Base-by-base conservation (phyloP, 1,140 invertebrate genomes). In the Pygmarrhopalites habei region DNA sequence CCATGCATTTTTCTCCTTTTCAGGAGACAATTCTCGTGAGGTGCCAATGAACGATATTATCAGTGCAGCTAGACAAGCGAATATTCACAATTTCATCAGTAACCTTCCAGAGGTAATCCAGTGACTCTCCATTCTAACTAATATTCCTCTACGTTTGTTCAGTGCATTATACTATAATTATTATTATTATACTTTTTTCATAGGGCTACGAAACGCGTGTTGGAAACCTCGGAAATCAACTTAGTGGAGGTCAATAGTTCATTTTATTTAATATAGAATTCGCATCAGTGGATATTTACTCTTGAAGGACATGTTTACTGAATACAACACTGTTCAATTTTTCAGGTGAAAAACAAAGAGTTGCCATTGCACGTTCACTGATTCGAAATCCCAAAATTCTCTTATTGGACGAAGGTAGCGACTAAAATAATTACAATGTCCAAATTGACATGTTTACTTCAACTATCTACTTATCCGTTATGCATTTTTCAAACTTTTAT, bases 381-480 rank as follows among this genome's bases (percentile, higher is more conserved):
- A n/a, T 90, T 1, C 76, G 85, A 55, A 82, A 85, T 71, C 88
- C 89, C 0, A 82, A 82, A 65, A 87, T 91, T 64, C 76, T 92
- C 21, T 74, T 95, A 3, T 76, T 94, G 55, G 91, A 94, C 74
- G 91, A 94, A 74, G n/a, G n/a, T n/a, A n/a, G n/a, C n/a, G n/a
- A n/a, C n/a, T n/a, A n/a, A n/a, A n/a, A n/a, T n/a, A n/a, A n/a
- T n/a, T n/a, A n/a, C n/a, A n/a, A n/a, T n/a, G n/a, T n/a, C n/a
- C n/a, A n/a, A n/a, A n/a, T n/a, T n/a, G n/a, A n/a, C n/a, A n/a
- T n/a, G n/a, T n/a, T n/a, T n/a, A n/a, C n/a, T n/a, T n/a, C n/a
- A n/a, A n/a, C n/a, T n/a, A n/a, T n/a, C n/a, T n/a, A n/a, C n/a
- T n/a, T n/a, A n/a, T n/a, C n/a, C n/a, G n/a, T n/a, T n/a, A n/a